Conservation (phyloP, 2,797 vertebrate species). For the Ctenopoma multispine region DNA sequence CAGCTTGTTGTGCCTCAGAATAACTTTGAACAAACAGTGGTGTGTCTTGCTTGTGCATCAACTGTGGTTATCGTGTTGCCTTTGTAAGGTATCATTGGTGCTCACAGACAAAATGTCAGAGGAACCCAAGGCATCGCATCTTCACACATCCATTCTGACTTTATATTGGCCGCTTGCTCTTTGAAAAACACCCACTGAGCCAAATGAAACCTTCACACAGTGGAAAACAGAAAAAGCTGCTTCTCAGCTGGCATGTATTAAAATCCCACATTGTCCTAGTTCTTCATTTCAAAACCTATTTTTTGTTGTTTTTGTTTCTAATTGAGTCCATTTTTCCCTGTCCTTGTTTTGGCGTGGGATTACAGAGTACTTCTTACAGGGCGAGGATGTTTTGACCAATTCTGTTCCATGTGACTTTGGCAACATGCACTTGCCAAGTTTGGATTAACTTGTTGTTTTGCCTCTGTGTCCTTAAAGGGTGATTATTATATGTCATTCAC, state of each 20-base stretch:
- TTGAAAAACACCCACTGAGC: conserved; percentile 49
- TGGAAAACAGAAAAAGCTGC: conserved; percentile 54
- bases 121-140: conserved; percentile 35
- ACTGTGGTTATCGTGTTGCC: conserved; percentile 20
- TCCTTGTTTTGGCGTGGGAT: conserved; percentile 53
- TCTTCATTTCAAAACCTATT: conserved; percentile 41
- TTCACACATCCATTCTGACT: conserved; percentile 46
- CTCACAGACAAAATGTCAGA: conserved; percentile 25
- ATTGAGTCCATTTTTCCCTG: conserved; percentile 33
- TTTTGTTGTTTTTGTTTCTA: conserved; percentile 56
- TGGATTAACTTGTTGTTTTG: conserved; percentile 46
- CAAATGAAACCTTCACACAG: conserved; percentile 49
- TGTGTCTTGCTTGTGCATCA: not conserved
- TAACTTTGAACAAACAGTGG: not conserved
- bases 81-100: conserved; percentile 1
- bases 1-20: not conserved
- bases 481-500: conserved; percentile 25
- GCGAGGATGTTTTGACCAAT: conserved; percentile 45
- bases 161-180: conserved; percentile 31
- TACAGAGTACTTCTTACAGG: conserved; percentile 31
- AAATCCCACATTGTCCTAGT: conserved; percentile 56
- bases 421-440: conserved; percentile 15
- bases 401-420: conserved; percentile 50
- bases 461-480: conserved; percentile 4
- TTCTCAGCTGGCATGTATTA: conserved; percentile 49